Percentiles rank a stretch among this genome's conserved stretches.
These are phyloP conservation scores for Drosophila punjabiensis DNA, from an alignment of 1,140 invertebrate genomes.

Conservation along the genomic window DNA sequence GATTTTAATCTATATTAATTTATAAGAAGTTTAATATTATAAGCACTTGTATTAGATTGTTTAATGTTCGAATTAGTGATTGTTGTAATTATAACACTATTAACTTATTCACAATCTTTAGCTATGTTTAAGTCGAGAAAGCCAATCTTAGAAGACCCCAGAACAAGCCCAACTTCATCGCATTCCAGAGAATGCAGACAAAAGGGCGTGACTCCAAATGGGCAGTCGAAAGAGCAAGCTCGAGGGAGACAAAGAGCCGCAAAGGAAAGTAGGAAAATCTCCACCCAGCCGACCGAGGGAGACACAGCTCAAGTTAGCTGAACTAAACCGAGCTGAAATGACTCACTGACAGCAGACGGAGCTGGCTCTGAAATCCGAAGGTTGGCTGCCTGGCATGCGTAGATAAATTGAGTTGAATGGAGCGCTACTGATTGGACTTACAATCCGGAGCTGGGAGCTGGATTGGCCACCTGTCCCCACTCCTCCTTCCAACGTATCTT, in stretches of 20 bases:
- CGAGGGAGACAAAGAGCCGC: slow-evolving; percentile 22
- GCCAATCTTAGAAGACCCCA: background rate
- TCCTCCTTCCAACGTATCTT: slow-evolving; percentile 29
- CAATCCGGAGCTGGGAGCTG: slow-evolving; percentile 17
- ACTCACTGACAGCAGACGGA: slow-evolving; percentile 34
- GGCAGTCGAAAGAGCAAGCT: slow-evolving; percentile 5
- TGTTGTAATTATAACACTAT: slow-evolving; percentile 5
- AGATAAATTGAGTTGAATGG: slow-evolving; percentile 79
- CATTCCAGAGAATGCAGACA: slow-evolving; percentile 20
- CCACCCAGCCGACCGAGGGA: slow-evolving; percentile 13
- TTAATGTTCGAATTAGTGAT: background rate
- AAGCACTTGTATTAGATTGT: background rate
- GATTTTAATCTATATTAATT: background rate
- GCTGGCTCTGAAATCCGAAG: slow-evolving; percentile 36
- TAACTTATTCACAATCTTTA: slow-evolving; percentile 7
- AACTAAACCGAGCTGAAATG: slow-evolving; percentile 55
- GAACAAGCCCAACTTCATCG: slow-evolving; percentile 17
- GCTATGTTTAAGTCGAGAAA: background rate
- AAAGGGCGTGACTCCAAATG: slow-evolving; percentile 28
- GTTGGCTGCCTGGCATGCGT: slow-evolving; percentile 67
- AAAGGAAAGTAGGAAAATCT: slow-evolving; percentile 30
- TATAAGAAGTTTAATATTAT: background rate
- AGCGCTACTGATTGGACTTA: slow-evolving; percentile 69
- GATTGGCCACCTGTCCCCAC: slow-evolving; percentile 21
- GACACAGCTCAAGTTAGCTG: slow-evolving; percentile 47